Base-by-base conservation (phyloP, 64 coral and sea anemone genomes). In the Actinia tenebrosa region DNA sequence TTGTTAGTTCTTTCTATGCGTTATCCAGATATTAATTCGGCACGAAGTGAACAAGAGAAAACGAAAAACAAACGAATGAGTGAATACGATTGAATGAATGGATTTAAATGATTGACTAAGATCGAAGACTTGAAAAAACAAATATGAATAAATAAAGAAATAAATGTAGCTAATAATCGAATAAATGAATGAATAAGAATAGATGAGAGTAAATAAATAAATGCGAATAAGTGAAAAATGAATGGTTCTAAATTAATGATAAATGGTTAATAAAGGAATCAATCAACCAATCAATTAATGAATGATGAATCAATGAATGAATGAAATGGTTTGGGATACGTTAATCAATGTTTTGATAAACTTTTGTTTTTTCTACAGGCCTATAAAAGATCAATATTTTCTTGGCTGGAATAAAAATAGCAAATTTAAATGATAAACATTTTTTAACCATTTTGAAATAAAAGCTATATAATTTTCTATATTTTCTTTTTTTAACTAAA, bases 301-400 rank as follows among this genome's bases (percentile, higher is more conserved):
- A 5, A 50, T 50, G 26, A 71, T 15, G 10, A 75, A 75, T 42
- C 10, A 75, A 43, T 10, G 10, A 11, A 1, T 42, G 42, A 75
- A 3, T 30, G 25, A 43, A 30, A 14, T 10, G 37, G 10, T 30
- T 27, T 25, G 7, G 47, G 47, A 0, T 16, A 75, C 56, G 13
- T 58, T 58, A 58, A 58, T 30, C n/a, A 42, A 75, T 3, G 7
- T 7, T 17, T 53, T 80, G 47, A 47, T 30, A 0, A 30, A 42
- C 25, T 4, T 20, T 71, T 19, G 52, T 84, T 60, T 60, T 50
- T 71, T 60, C 56, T 20, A 26, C n/a, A 90, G 89, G 89, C 45
- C 1, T 83, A 77, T 13, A 90, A 72, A 64, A 90, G 83, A 85
- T 90, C 89, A 23, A 56, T 90, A 43, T 90, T 90, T 60, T 90